Percentiles rank a stretch among this genome's conserved stretches.
Evolutionary conservation across 2,888 invertebrate species (phyloP).

Genomic region (Euplagia quadripunctaria): DNA sequence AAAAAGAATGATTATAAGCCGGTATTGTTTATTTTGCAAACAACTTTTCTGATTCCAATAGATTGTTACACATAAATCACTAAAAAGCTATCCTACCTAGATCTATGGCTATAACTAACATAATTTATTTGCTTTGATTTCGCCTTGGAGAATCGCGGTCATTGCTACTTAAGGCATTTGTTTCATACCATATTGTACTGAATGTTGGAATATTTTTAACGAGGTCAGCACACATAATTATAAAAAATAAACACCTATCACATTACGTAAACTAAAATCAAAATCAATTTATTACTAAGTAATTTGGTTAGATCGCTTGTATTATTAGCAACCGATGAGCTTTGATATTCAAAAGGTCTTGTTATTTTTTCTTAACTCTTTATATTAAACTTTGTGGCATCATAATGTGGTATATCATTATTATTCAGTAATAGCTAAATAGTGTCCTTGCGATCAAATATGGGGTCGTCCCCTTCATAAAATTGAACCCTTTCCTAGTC

Average conservation of each 20-base stretch:
- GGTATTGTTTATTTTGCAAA: too few species aligned
- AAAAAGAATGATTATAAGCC: too few species aligned
- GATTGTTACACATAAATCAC: too few species aligned
- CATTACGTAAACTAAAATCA: background rate
- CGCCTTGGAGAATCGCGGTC: conserved; percentile 47
- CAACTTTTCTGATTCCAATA: too few species aligned
- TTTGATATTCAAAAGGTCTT: background rate
- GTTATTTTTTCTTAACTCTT: background rate
- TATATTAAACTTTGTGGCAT: conserved; percentile 24
- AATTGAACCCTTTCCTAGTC: conserved; percentile 77
- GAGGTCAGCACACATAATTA: conserved; percentile 8
- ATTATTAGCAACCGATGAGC: background rate
- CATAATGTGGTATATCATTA: conserved; percentile 44
- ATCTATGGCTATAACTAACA: too few species aligned
- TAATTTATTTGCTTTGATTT: conserved; percentile 31
- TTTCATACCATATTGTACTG: conserved; percentile 13
- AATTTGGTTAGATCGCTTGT: background rate
- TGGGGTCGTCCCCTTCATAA: conserved; percentile 74
- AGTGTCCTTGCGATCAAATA: conserved; percentile 64
- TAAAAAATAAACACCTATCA: background rate
- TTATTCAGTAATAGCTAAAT: conserved; percentile 58
- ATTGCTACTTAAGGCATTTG: conserved; percentile 49
- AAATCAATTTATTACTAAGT: background rate
- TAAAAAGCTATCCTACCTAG: too few species aligned
- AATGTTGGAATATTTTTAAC: conserved; percentile 1